Percentiles rank a stretch among this genome's conserved stretches.
These are phyloP conservation scores for Lasioglossum leucozonium DNA, from an alignment of 2,888 invertebrate genomes.

Conservation along the genomic window DNA sequence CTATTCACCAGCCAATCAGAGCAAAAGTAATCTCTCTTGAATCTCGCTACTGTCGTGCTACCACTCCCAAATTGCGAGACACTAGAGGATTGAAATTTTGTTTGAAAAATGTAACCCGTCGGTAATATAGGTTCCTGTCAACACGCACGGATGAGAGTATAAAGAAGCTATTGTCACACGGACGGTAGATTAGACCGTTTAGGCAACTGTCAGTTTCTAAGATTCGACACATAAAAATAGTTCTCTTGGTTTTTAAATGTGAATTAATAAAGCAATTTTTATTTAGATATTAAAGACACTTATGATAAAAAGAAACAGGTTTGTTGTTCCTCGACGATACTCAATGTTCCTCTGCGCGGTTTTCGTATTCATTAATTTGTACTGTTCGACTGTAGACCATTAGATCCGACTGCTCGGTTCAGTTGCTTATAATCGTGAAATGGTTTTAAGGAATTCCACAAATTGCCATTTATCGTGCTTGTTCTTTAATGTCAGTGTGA, in stretches of 20 bases:
- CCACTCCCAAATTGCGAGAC: not conserved
- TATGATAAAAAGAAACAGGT: constrained; percentile 73
- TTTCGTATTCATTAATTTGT: constrained; percentile 37
- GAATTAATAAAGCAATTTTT: constrained; percentile 69
- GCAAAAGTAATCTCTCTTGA: not conserved
- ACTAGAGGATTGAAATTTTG: not conserved
- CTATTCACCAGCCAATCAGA: not conserved
- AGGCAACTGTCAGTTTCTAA: constrained; percentile 81
- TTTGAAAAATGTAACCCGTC: constrained; percentile 23
- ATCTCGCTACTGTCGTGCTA: not conserved
- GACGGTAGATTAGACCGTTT: constrained; percentile 73
- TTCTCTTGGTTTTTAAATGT: constrained; percentile 75
- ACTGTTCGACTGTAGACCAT: constrained; percentile 46
- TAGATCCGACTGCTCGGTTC: constrained; percentile 25
- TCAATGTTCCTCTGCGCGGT: not conserved
- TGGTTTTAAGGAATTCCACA: constrained; percentile 3
- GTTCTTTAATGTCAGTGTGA: not conserved
- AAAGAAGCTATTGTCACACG: constrained; percentile 70
- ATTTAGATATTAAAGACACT: constrained; percentile 72
- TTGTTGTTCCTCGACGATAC: constrained; percentile 25
- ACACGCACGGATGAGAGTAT: constrained; percentile 42
- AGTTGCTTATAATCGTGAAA: constrained; percentile 30
- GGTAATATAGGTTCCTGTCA: constrained; percentile 45
- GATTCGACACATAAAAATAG: constrained; percentile 63
- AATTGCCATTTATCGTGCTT: constrained; percentile 2